Evolutionary conservation across 2,797 vertebrate species (phyloP), one percentile per base, ranked within the genome.

Genomic region (Todus mexicanus): DNA sequence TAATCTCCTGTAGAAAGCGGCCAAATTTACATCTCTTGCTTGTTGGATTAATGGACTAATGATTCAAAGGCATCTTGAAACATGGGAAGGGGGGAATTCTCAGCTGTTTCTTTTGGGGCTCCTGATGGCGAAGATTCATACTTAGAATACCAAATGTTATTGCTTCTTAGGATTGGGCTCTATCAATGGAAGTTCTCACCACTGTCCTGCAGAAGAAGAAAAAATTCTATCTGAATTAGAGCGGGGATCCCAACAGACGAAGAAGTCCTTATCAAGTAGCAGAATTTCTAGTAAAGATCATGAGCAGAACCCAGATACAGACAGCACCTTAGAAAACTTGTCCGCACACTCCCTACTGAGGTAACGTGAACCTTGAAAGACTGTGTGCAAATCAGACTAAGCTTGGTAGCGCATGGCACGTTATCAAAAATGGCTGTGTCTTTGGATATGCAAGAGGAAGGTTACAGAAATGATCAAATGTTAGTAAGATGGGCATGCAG

Each of bases 331-430:
- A 89, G 98, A 98, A 74, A 98, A 98, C 76, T 79, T 98, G 47
- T 98, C 98, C 87, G 97, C 95, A 56, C 97, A 96, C 74, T 98
- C 98, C 85, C 84, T 97, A 18, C 89, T 98, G 96, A 99, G 99
- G 99, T 99, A 97, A 96, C 84, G 3, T 61, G 15, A 75, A 54
- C 59, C 14, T 73, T 89, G 3, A 35, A 81, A 56, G 64, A 50
- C 60, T 33, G 56, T 29, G 48, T 59, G 85, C 33, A 40, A 70
- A 51, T 90, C 27, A 38, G 59, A n/a, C n/a, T 65, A 20, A 89
- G 8, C 12, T 74, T 76, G 48, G 33, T 83, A 15, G 25, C 43
- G n/a, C 86, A n/a, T 6, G 27, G 10, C 43, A 20, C 54, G 43
- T 47, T 81, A 43, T 29, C 6, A 50, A 13, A 75, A 54, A 54